Evolutionary conservation across 2,888 invertebrate species (phyloP), one percentile per base, ranked within the genome.

Genomic region (Meghimatium bilineatum): DNA sequence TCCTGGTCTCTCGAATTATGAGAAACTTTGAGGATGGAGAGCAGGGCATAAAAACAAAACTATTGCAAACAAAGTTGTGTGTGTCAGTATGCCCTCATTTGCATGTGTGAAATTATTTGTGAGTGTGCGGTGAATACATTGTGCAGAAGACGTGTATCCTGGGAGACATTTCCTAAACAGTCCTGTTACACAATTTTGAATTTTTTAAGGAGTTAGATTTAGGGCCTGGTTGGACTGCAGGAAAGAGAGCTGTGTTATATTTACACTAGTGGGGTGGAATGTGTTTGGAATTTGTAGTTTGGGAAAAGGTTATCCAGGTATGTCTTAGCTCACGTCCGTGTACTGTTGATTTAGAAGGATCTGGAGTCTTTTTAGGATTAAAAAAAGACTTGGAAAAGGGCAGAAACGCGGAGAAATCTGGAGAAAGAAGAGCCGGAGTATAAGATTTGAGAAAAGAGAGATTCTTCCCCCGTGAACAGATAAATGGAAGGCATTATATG

Each of bases 151-250:
- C n/a, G n/a, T n/a, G n/a, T n/a, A n/a, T n/a, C n/a, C n/a, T n/a
- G n/a, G n/a, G n/a, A 44, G 85, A 84, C n/a, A 85, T 83, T 26
- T 66, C 79, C 17, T 88, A 87, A 88, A 56, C 87, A n/a, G 38
- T 72, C 20, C 77, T 80, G 77, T 89, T 89, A 0, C 56, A 17
- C 17, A 78, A 84, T 67, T 34, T 49, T 88, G 49, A 80, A 88
- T 29, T 78, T 87, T 44, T 5, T 44, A 5, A 12, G 44, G 44
- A 12, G 12, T 44, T 5, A 44, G 6, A 44, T 44, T 44, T 44
- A 44, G 44, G 20, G 67, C 84, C 8, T 12, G 56, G 56, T 56
- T 44, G 44, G 44, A 12, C 44, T 44, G 44, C 12, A 44, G 17
- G 56, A 20, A 56, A 3, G 56, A 20, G 17, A 20, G 6, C 36